These are phyloP conservation scores for Heteronetta atricapilla DNA, from an alignment of 2,113 vertebrate genomes.

Conservation along the genomic window DNA sequence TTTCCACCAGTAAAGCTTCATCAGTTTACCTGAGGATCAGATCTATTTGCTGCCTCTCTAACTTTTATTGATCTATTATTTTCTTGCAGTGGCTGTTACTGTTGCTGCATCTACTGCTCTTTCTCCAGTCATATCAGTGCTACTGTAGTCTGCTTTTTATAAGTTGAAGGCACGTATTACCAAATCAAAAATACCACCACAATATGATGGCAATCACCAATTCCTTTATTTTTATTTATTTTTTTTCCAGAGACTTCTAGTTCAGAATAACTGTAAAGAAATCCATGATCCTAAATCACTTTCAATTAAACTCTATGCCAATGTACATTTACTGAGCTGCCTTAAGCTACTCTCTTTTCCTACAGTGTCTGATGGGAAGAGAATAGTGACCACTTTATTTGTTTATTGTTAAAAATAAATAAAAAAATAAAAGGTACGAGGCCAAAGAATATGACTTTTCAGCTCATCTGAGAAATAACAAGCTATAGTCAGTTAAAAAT, in stretches of 20 bases:
- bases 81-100: background rate
- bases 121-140: background rate
- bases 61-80: background rate
- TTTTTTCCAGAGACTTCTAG: background rate
- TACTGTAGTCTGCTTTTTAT: background rate
- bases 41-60: background rate
- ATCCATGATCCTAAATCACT: background rate
- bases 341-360: background rate
- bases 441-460: background rate
- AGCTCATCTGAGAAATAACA: background rate
- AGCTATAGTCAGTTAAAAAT: background rate
- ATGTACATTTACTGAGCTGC: background rate
- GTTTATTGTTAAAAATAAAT: too few species aligned
- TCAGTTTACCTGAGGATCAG: background rate
- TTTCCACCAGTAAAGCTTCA: background rate
- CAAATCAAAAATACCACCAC: background rate
- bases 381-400: background rate
- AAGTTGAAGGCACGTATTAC: background rate
- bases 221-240: background rate
- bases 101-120: background rate
- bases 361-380: too few species aligned
- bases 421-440: background rate
- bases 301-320: background rate
- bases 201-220: background rate
- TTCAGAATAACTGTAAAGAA: background rate